Base-by-base conservation (phyloP, 2,113 vertebrate genomes). In the Genyomyrus donnyi region DNA sequence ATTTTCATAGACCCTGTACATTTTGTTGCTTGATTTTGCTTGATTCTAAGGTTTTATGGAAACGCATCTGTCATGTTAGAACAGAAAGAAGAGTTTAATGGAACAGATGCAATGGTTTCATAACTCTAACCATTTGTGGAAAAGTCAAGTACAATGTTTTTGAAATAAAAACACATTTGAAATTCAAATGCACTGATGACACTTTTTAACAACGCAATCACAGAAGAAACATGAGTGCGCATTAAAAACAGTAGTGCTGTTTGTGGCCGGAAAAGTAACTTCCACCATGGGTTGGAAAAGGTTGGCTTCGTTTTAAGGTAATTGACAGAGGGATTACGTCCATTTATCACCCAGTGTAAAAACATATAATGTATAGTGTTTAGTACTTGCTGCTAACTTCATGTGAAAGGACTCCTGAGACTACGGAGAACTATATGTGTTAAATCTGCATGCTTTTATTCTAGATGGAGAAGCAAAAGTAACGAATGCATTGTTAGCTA, bases 301-400 rank as follows among this genome's bases (percentile, higher is more conserved):
- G 46, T n/a, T 77, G 45, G 66, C 46, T 89, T 77, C 77, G 15
- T 89, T 84, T 62, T 89, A 24, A 58, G 45, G 27, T 85, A 84
- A 89, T 58, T 85, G 53, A 85, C 27, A 24, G 42, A 80, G 56
- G 89, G 74, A 56, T 89, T 84, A 85, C 0, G n/a, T 35, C 31
- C 3, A 48, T 46, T 80, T 89, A 74, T 88, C 62, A n/a, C 46
- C 39, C 39, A 11, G 35, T 70, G 58, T 89, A 89, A 52, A 89
- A 70, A 77, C n/a, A 74, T 31, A 74, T 31, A n/a, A 11, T 58
- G 56, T n/a, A 24, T 13, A n/a, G 9, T 74, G 3, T 11, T 74
- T 11, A 74, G n/a, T 74, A 31, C 27, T 3, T 13, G 27, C 66
- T 35, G 66, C 66, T 74, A 31, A 74, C 66, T 74, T 58, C 1